phyloP scores from a whole-genome alignment of 2,888 invertebrate genomes.

The Chrysomela aeneicollis region DNA sequence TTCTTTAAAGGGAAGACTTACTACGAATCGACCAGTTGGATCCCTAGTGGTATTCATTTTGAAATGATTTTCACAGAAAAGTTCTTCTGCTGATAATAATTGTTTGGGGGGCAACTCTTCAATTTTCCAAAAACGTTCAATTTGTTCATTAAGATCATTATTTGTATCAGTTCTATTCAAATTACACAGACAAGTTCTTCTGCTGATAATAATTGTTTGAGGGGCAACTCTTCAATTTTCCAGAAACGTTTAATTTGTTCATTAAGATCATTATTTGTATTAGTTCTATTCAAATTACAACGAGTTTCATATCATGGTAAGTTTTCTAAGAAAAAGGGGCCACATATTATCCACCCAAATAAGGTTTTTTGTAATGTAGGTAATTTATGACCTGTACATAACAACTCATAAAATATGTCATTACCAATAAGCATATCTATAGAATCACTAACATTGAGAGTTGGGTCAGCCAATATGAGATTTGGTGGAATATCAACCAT shows the following conservation, averaged over 20 bases:
- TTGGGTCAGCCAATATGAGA: constrained; percentile 2
- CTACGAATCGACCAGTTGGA: constrained; percentile 18
- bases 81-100: constrained; percentile 17
- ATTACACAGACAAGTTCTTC: constrained; percentile 23
- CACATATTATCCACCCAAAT: not conserved
- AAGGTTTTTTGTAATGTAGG: constrained; percentile 7
- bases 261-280: not conserved
- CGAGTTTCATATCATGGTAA: too few relatives aligned
- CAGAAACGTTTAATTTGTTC: constrained; percentile 18
- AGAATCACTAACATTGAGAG: not conserved
- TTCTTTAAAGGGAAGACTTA: constrained; percentile 21
- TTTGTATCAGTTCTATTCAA: not conserved
- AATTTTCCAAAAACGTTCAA: constrained; percentile 25
- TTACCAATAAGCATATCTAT: constrained; percentile 1
- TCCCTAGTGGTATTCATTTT: constrained; percentile 6
- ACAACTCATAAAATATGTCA: constrained; percentile 6
- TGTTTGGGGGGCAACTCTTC: constrained; percentile 17
- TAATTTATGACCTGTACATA: not conserved
- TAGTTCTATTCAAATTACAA: constrained; percentile 5
- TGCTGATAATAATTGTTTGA: not conserved
- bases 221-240: constrained; percentile 23
- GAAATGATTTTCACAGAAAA: constrained; percentile 23
- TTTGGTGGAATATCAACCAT: not conserved
- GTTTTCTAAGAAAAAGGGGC: not conserved
- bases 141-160: not conserved